Evolutionary conservation across 2,113 vertebrate genomes (phyloP), one percentile per base, ranked within the genome.

Genomic region (Mirounga angustirostris): DNA sequence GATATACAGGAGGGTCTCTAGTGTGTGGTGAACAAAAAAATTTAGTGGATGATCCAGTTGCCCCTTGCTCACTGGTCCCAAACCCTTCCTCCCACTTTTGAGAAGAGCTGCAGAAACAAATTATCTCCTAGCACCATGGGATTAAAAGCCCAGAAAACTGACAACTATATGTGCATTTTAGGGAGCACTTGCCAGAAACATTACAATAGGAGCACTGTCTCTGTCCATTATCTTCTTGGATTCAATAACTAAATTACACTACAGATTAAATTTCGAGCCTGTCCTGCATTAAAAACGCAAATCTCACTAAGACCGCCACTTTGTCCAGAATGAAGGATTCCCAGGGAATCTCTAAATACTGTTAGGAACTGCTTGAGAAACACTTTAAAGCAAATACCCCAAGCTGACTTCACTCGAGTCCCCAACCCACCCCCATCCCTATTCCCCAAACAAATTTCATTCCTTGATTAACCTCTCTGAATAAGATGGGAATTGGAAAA

Each of bases 281-380:
- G 63, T 93, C 61, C 94, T 96, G 92, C 91, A 65, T 24, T 97
- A 94, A 80, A 24, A 86, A 3, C 15, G 24, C 18, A 96, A 95
- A 93, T 87, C 67, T 96, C 81, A 91, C 89, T 58, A 86, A 97
- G 76, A 98, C 43, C 81, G 86, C 26, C 58, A 95, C 89, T 98
- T 87, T 91, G 78, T 96, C 83, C 14, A 96, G 95, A 94, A 81
- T 89, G 46, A 94, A 91, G 1, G 0, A 83, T 56, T 56, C 67
- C 86, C 87, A 93, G 93, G 92, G 61, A 24, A 6, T 59, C 46
- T 54, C 80, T 94, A 96, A 95, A 94, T 58, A 96, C 82, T 84
- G 52, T 97, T 81, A 95, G 97, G 92, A 98, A 98, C 90, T 92
- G 96, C 87, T 96, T 92, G 86, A 95, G 94, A 95, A 96, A 91